A percentile compares a stretch with the other conserved stretches of the same genome.
Conservation (phyloP, 2,888 invertebrate species). For the Drosophila suboccidentalis region DNA sequence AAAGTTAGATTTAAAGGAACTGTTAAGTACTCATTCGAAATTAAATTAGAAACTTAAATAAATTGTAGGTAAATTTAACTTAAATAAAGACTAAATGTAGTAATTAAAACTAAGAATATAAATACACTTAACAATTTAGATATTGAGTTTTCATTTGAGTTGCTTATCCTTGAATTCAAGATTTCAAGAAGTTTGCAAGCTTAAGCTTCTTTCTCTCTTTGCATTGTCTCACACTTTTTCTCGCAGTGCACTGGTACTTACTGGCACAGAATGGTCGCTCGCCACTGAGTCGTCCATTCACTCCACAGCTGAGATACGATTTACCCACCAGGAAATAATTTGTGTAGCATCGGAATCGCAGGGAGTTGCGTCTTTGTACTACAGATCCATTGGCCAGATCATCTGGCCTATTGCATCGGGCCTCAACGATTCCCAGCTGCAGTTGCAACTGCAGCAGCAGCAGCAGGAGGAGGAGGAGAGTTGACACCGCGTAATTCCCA, state of each 20-base stretch:
- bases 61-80: too few relatives aligned
- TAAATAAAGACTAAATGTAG: too few relatives aligned
- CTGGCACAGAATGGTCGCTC: slow-evolving; percentile 64
- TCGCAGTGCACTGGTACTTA: slow-evolving; percentile 44
- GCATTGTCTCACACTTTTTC: not conserved
- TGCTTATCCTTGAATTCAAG: not conserved
- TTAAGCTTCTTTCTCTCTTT: not conserved
- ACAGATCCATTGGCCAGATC: slow-evolving; percentile 32
- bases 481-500: not conserved
- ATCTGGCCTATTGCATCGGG: slow-evolving; percentile 32
- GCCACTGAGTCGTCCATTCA: slow-evolving; percentile 38
- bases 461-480: not conserved
- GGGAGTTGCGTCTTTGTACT: accelerated
- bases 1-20: too few relatives aligned
- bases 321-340: slow-evolving; percentile 37
- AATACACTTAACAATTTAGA: too few relatives aligned
- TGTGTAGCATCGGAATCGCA: slow-evolving; percentile 36
- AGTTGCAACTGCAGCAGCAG: slow-evolving; percentile 5
- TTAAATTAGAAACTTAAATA: too few relatives aligned
- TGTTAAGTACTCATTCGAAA: too few relatives aligned
- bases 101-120: too few relatives aligned
- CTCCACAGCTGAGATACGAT: not conserved
- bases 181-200: not conserved
- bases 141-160: too few relatives aligned
- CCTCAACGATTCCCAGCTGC: not conserved